phyloP scores from a whole-genome alignment of 30 jellyfish, hydroid and myxozoan species.

The Pelagia noctiluca region DNA sequence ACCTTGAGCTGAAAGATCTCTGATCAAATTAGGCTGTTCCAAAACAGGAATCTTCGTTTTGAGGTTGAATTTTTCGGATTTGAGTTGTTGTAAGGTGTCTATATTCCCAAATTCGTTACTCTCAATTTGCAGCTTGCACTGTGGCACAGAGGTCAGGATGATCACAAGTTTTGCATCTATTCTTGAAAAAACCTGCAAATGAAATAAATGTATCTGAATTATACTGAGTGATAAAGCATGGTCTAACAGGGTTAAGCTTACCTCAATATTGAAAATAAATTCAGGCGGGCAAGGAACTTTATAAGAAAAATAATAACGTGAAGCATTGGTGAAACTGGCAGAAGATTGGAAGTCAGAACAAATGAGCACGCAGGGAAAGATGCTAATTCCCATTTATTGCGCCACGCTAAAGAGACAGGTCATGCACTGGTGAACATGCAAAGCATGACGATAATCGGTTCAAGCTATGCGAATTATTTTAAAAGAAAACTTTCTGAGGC shows the following conservation, averaged over 20 bases:
- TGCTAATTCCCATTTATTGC: too few relatives aligned
- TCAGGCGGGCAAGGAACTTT: background rate
- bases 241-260: too few relatives aligned
- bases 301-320: background rate
- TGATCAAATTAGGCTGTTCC: conserved; percentile 68
- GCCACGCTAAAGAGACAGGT: too few relatives aligned
- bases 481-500: too few relatives aligned
- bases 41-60: conserved; percentile 31
- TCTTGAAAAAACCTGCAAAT: conserved; percentile 35
- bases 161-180: conserved; percentile 46
- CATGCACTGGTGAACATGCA: too few relatives aligned
- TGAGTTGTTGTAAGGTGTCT: conserved; percentile 65
- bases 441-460: too few relatives aligned
- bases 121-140: conserved; percentile 51
- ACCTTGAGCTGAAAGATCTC: conserved; percentile 87
- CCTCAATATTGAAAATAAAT: background rate
- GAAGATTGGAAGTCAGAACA: background rate
- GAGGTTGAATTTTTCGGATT: conserved; percentile 23
- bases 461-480: too few relatives aligned
- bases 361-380: too few relatives aligned
- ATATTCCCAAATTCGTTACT: conserved; percentile 19
- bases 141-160: conserved; percentile 47
- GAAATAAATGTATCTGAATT: background rate
- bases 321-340: background rate
- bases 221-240: too few relatives aligned